Evolutionary conservation across 2,888 invertebrate genomes (phyloP).

Genomic region (Cephonodes hylas): DNA sequence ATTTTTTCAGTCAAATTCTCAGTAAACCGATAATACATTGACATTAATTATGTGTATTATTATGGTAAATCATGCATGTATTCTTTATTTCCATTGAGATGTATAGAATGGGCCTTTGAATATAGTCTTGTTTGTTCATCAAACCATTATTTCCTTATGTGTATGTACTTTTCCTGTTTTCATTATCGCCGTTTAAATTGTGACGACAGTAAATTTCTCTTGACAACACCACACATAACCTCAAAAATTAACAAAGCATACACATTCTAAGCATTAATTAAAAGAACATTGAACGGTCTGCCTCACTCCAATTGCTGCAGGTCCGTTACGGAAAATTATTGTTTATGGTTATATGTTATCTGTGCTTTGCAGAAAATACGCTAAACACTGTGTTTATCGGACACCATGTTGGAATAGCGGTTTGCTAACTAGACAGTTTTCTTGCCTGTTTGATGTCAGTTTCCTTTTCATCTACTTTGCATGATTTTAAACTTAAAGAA

Average conservation of each 20-base stretch:
- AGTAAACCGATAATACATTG: no score
- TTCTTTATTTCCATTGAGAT: no score
- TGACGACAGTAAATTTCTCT: background rate
- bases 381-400: background rate
- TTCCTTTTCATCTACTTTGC: background rate
- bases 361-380: background rate
- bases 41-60: no score
- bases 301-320: slow-evolving; percentile 12
- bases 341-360: background rate
- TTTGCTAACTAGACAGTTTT: background rate
- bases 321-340: slow-evolving; percentile 13
- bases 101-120: no score
- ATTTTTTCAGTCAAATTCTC: no score
- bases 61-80: no score
- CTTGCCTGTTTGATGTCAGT: background rate
- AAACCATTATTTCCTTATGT: no score
- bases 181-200: no score
- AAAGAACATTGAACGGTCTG: slow-evolving; percentile 3
- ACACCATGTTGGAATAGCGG: background rate
- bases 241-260: slow-evolving; percentile 6
- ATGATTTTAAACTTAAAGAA: background rate
- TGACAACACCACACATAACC: background rate
- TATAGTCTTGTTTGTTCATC: no score
- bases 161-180: no score
- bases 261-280: background rate